phyloP scores from a whole-genome alignment of 2,113 vertebrate species.

The Gopherus flavomarginatus region DNA sequence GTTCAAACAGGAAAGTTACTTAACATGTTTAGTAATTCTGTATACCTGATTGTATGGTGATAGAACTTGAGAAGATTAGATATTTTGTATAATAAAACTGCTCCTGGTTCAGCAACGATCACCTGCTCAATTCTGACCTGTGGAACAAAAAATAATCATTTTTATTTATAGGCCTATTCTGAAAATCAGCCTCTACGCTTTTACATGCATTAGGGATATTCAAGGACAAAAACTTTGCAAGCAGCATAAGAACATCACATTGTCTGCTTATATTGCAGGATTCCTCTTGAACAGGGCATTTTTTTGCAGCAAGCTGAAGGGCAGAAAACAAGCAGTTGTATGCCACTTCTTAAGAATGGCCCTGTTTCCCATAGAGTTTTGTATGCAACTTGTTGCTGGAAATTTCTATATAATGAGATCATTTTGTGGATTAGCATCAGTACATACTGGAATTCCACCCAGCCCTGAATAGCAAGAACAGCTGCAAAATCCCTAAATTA shows the following conservation, averaged over 20 bases:
- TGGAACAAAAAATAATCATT: slow-evolving; percentile 27
- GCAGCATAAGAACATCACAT: not conserved
- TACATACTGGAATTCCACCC: not conserved
- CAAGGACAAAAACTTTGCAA: not conserved
- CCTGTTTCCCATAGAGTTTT: not conserved
- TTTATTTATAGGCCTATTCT: not conserved
- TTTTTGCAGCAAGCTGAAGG: not conserved
- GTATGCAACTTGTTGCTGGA: not conserved
- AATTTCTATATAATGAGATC: slow-evolving; percentile 9
- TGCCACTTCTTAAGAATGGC: not conserved
- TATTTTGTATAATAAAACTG: slow-evolving; percentile 96
- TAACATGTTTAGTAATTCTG: not conserved
- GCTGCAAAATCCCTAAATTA: not conserved
- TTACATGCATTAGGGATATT: not conserved
- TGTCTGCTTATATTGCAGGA: not conserved
- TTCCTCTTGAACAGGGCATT: not conserved
- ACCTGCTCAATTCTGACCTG: slow-evolving; percentile 98
- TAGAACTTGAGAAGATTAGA: slow-evolving; percentile 99
- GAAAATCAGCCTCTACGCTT: not conserved
- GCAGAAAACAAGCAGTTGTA: not conserved
- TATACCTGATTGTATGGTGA: slow-evolving; percentile 96
- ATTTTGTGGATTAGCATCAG: slow-evolving; percentile 2
- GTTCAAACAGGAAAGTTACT: not conserved
- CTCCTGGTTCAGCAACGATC: slow-evolving; percentile 95
- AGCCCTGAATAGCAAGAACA: not conserved